Evolutionary conservation across 2,888 invertebrate species (phyloP).

Genomic region (Galeruca laticollis): DNA sequence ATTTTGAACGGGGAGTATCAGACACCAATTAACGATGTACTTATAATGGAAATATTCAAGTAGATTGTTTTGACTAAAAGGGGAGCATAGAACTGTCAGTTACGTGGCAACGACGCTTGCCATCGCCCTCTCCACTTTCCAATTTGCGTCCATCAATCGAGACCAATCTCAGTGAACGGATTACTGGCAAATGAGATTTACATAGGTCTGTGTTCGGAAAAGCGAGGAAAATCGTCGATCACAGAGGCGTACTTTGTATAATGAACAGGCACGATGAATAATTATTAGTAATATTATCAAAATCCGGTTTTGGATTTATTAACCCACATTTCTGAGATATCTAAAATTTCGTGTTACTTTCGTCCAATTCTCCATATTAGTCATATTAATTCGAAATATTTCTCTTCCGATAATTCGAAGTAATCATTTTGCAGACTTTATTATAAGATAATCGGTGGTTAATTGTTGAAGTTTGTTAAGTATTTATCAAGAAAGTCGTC

Average conservation of each 20-base stretch:
- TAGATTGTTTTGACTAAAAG: slow-evolving; percentile 17
- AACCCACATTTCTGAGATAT: too few relatives aligned
- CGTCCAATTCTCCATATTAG: too few relatives aligned
- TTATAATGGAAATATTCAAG: slow-evolving; percentile 26
- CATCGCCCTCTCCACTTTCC: slow-evolving; percentile 69
- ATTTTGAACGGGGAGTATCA: background rate
- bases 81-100: slow-evolving; percentile 34
- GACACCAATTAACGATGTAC: slow-evolving; percentile 11
- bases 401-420: too few relatives aligned
- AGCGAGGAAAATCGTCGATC: slow-evolving; percentile 44
- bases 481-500: too few relatives aligned
- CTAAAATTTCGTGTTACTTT: too few relatives aligned
- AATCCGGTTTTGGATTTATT: background rate
- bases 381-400: too few relatives aligned
- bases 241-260: slow-evolving; percentile 31
- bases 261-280: background rate
- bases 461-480: too few relatives aligned
- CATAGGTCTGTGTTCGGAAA: slow-evolving; percentile 69
- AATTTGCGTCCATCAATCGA: slow-evolving; percentile 80
- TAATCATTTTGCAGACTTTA: too few relatives aligned
- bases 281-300: background rate
- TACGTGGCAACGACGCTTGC: slow-evolving; percentile 55
- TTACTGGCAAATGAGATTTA: slow-evolving; percentile 78
- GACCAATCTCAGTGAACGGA: slow-evolving; percentile 79
- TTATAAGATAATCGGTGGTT: too few relatives aligned